Evolutionary conservation across 2,113 vertebrate species (phyloP).

Genomic region (Delphinus delphis): DNA sequence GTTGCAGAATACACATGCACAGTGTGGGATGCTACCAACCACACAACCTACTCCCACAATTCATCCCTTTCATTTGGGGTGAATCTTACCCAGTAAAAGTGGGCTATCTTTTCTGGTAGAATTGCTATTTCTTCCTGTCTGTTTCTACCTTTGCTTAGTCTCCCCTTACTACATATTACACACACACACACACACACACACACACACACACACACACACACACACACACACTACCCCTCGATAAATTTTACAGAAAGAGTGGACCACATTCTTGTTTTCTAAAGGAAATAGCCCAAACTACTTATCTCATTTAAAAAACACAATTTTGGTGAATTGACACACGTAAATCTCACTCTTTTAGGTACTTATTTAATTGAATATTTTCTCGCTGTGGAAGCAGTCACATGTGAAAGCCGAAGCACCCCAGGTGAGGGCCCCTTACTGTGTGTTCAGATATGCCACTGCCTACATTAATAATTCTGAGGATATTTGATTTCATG

Average conservation of each 20-base stretch:
- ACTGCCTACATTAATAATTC: background rate
- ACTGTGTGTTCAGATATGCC: background rate
- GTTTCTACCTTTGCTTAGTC: background rate
- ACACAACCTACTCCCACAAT: background rate
- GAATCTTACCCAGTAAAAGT: background rate
- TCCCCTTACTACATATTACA: background rate
- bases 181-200: no score
- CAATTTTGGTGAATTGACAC: background rate
- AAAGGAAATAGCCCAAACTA: background rate
- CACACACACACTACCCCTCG: background rate
- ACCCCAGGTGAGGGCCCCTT: background rate
- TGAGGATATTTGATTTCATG: background rate
- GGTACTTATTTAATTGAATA: background rate
- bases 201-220: no score
- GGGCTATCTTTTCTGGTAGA: background rate
- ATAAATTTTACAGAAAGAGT: background rate
- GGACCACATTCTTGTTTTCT: background rate
- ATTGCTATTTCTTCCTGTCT: background rate
- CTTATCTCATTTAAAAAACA: background rate
- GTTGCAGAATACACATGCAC: background rate
- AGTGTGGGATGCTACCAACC: background rate
- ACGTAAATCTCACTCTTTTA: background rate
- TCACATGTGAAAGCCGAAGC: background rate
- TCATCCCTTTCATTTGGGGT: background rate
- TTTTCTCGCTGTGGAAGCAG: background rate